Percentiles rank a stretch among this genome's conserved stretches.
Evolutionary conservation across 2,888 invertebrate genomes (phyloP).

Genomic region (Cecidostiba fungosa): DNA sequence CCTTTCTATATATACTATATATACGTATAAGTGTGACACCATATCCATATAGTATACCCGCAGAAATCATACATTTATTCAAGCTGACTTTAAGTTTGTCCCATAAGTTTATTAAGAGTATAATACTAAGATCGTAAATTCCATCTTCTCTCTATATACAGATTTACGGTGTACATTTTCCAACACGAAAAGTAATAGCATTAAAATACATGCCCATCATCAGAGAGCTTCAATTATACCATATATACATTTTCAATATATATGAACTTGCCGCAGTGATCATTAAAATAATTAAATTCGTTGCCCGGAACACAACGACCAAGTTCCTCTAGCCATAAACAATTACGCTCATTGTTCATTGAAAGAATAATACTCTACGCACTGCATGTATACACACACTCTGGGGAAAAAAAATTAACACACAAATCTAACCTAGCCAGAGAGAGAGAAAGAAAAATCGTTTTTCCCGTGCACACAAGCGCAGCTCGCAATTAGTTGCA

Average conservation of each 20-base stretch:
- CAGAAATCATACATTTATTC: conserved; percentile 35
- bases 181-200: neutral
- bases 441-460: conserved; percentile 24
- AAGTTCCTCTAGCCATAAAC: neutral
- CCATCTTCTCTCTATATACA: neutral
- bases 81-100: neutral
- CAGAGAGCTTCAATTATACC: neutral
- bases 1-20: conserved; percentile 17
- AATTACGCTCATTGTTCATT: conserved; percentile 2
- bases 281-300: conserved; percentile 6
- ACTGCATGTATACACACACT: neutral
- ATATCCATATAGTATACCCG: conserved; percentile 28
- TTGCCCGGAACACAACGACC: neutral
- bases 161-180: neutral
- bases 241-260: neutral
- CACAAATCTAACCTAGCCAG: conserved; percentile 37
- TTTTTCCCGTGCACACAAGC: conserved; percentile 27
- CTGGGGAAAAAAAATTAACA: conserved; percentile 45
- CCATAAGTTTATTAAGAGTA: neutral
- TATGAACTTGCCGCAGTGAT: neutral
- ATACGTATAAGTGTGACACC: neutral
- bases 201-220: neutral
- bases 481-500: conserved; percentile 37
- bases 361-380: neutral
- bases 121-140: neutral